A percentile compares a stretch with the other conserved stretches of the same genome.
These are phyloP conservation scores for Rutilus rutilus DNA, from an alignment of 2,113 vertebrate species.

Conservation along the genomic window DNA sequence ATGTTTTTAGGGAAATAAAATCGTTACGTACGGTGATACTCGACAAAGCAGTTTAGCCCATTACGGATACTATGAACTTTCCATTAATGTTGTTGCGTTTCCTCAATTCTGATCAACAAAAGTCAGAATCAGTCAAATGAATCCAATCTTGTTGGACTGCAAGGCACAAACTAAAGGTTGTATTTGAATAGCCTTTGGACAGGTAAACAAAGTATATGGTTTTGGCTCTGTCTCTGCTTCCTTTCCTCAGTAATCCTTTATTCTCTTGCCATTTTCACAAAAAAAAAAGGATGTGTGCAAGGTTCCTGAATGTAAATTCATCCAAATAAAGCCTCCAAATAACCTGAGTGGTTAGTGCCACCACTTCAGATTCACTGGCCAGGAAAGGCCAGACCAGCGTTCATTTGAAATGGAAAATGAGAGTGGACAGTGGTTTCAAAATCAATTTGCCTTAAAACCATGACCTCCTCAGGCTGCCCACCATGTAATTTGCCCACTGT, in stretches of 20 bases:
- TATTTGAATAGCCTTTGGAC: slow-evolving; percentile 73
- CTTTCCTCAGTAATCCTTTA: slow-evolving; percentile 68
- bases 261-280: slow-evolving; percentile 64
- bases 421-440: slow-evolving; percentile 75
- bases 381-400: slow-evolving; percentile 73
- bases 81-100: background rate
- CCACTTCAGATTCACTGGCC: slow-evolving; percentile 63
- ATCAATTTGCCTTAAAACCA: slow-evolving; percentile 79
- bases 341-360: slow-evolving; percentile 67
- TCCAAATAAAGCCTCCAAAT: slow-evolving; percentile 72
- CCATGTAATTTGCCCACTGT: slow-evolving; percentile 69
- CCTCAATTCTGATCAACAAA: background rate
- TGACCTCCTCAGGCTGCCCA: slow-evolving; percentile 59
- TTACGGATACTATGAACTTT: background rate
- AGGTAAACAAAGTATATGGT: slow-evolving; percentile 69
- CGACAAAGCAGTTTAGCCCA: background rate
- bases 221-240: slow-evolving; percentile 67
- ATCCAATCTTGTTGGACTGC: slow-evolving; percentile 28
- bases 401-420: slow-evolving; percentile 81
- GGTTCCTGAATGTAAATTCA: slow-evolving; percentile 78
- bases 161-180: slow-evolving; percentile 55
- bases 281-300: slow-evolving; percentile 68
- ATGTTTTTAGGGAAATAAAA: background rate
- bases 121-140: background rate
- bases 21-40: background rate